Base-by-base conservation (phyloP, 1,140 invertebrate species). In the Lasaia peninsularis region DNA sequence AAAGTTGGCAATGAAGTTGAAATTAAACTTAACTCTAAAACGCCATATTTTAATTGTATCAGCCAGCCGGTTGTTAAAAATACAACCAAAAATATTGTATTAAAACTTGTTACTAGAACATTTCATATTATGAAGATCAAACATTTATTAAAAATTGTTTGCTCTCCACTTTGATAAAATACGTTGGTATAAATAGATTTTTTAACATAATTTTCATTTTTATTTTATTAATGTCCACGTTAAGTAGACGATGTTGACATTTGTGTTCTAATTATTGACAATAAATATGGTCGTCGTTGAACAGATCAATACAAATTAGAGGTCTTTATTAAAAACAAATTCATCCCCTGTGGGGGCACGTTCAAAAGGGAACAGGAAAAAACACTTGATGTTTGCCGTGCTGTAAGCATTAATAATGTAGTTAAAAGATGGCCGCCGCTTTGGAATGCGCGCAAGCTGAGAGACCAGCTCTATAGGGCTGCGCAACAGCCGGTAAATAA, bases 401-500 rank as follows among this genome's bases (percentile, higher is more conserved):
- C 63, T 69, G 75, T 70, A 72, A 69, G 77, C 80, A 83, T 83
- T 85, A 81, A 83, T 87, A 82, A 83, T 86, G 80, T 78, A 81
- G 73, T 78, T 80, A 78, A 75, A 87, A 87, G 78, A 87, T 83
- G 81, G 82, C 82, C 65, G 60, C 74, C 56, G 63, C 68, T 56
- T 54, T 65, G 80, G 81, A 81, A 82, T 82, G 84, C 73, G 73
- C 71, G 65, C 65, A 57, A 61, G 57, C 62, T 63, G 63, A 61
- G 69, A 56, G 67, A 73, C 75, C 75, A 69, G 71, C 68, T 66
- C 68, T 44, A 33, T 77, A 76, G 78, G 67, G 77, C 62, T 75
- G 80, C 59, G 69, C 72, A 56, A 65, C 58, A 66, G 58, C 65
- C 67, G 67, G 62, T 62, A 57, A 49, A 37, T 31, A 16, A 56